Base-by-base conservation (phyloP, 1,140 invertebrate species). In the Drosophila asahinai region DNA sequence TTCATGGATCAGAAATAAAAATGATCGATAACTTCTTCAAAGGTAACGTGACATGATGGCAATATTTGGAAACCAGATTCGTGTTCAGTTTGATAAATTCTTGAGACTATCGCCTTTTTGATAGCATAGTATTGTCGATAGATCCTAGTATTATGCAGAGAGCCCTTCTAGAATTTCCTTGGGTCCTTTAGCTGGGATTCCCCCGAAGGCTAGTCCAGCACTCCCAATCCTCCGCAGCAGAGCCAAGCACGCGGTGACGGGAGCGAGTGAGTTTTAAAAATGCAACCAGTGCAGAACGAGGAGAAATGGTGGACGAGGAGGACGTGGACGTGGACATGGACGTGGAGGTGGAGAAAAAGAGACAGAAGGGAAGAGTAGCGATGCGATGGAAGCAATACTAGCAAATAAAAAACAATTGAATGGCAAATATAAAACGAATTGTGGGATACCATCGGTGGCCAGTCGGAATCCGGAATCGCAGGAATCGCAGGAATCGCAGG, bases 401-500 rank as follows among this genome's bases (percentile, higher is more conserved):
- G 59, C 58, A 55, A 80, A 73, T 73, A 74, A 74, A 73, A 79
- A 79, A 79, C 75, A 79, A 79, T 79, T 63, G 76, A 70, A 72
- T 79, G 76, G 77, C 66, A 79, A 79, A 79, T 79, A 79, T 58
- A 79, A 80, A 79, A 63, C 59, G 58, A 79, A 52, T 80, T 79
- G 55, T 60, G 77, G 59, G 52, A 57, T 52, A 45, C 71, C 71
- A 61, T 38, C 25, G 75, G 52, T 66, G 75, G 58, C 49, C 27
- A 61, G 17, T 55, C 14, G 54, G 27, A 36, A 43, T 58, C 25
- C 27, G 38, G 25, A 51, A 40, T 42, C 19, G 38, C 61, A 22
- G 36, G 36, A 38, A 45, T 66, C 22, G 42, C 36, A 14, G 38
- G 43, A 30, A 22, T 61, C 11, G 55, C 25, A 5, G 33, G 43